phyloP scores from a whole-genome alignment of 2,113 vertebrate species.

The Perccottus glenii region DNA sequence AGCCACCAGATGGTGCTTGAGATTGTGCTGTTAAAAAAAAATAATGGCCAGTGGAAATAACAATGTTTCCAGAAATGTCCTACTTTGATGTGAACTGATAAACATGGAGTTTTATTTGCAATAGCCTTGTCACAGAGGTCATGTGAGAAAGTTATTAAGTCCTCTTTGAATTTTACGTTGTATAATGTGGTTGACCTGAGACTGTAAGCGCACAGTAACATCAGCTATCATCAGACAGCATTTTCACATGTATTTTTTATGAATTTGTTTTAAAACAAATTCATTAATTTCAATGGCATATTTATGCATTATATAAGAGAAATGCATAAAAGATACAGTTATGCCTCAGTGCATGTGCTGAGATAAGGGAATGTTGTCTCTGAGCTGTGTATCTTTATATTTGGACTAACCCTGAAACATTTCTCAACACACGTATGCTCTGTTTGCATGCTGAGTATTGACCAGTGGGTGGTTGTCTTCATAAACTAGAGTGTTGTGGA shows the following conservation, averaged over 20 bases:
- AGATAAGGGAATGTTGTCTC: background rate
- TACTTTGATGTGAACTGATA: too few species aligned
- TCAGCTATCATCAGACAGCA: too few species aligned
- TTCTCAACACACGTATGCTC: constrained; percentile 1
- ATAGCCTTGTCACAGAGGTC: too few species aligned
- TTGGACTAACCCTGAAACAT: background rate
- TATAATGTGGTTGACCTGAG: too few species aligned
- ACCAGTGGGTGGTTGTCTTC: constrained; percentile 4
- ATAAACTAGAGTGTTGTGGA: background rate
- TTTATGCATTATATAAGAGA: background rate
- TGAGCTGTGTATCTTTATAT: background rate
- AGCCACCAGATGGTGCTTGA: constrained; percentile 3
- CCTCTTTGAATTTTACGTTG: too few species aligned
- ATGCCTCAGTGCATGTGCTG: background rate
- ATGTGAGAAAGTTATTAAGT: too few species aligned
- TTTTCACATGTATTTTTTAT: background rate
- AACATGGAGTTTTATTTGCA: too few species aligned
- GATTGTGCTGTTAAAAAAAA: background rate
- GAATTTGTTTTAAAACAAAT: background rate
- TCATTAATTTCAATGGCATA: background rate
- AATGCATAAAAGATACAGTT: background rate
- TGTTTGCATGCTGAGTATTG: constrained; percentile 11
- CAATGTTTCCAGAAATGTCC: background rate
- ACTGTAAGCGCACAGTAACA: too few species aligned
- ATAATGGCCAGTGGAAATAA: background rate